phyloP scores from a whole-genome alignment of 2,888 invertebrate genomes.

The Beris chalybata region DNA sequence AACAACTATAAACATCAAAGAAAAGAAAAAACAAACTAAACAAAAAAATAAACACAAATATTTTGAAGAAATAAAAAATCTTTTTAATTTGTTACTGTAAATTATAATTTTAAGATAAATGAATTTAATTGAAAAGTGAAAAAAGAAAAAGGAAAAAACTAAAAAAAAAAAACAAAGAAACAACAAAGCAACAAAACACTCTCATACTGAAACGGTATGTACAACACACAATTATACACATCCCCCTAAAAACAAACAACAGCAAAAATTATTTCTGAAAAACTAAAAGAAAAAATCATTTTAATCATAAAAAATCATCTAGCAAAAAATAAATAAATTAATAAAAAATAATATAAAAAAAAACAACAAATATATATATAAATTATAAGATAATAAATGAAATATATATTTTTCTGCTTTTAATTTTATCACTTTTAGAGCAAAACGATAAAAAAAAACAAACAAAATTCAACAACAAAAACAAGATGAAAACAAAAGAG shows the following conservation, averaged over 20 bases:
- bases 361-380: slow-evolving; percentile 29
- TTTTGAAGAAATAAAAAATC: too few species aligned
- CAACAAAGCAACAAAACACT: slow-evolving; percentile 6
- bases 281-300: slow-evolving; percentile 6
- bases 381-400: slow-evolving; percentile 21
- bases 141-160: slow-evolving; percentile 22
- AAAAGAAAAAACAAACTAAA: not conserved
- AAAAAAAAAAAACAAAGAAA: slow-evolving; percentile 21
- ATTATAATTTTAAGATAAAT: too few species aligned
- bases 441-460: slow-evolving; percentile 3
- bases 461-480: slow-evolving; percentile 13
- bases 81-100: too few species aligned
- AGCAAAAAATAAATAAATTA: slow-evolving; percentile 15
- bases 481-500: not conserved
- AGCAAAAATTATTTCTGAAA: slow-evolving; percentile 17
- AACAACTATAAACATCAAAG: slow-evolving; percentile 26
- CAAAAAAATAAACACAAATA: slow-evolving; percentile 15
- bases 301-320: slow-evolving; percentile 25
- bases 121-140: too few species aligned
- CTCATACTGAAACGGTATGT: slow-evolving; percentile 10
- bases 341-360: slow-evolving; percentile 6
- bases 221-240: slow-evolving; percentile 2
- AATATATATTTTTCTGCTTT: slow-evolving; percentile 31
- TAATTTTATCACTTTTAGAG: slow-evolving; percentile 30
- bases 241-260: not conserved